Evolutionary conservation across 2,888 invertebrate species (phyloP), one percentile per base, ranked within the genome.

Genomic region (Rhagium mordax): DNA sequence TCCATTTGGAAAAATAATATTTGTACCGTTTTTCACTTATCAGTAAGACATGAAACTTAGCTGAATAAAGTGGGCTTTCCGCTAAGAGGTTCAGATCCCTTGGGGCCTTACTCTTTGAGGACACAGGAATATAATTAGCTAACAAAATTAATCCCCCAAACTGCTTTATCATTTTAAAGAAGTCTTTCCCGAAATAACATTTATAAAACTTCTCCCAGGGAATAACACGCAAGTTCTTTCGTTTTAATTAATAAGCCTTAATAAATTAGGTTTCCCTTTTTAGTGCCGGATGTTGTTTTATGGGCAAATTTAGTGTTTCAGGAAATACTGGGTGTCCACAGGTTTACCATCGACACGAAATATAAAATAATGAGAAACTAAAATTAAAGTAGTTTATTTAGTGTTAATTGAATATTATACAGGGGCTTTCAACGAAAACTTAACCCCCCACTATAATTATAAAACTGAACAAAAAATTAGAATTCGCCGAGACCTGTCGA

Each of bases 121-220:
- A 16, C 15, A 33, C 18, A 18, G 18, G 33, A 33, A 59, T 33
- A 29, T 57, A 57, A 57, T 57, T n/a, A 24, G 6, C 6, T 59
- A 59, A 33, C 10, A 59, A 59, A 59, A 33, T 59, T 59, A 59
- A 59, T 59, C 29, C 29, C 18, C 2, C 29, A 59, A 33, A 59
- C 15, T 18, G 15, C 29, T 1, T 59, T 16, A n/a, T 3, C 55
- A 24, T 55, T 24, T 24, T 24, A 29, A 59, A 16, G 29, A 59
- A 29, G 33, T 10, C 33, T 33, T 29, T 33, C 27, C 20, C 1
- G 16, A 59, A 27, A 33, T 16, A 21, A 59, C 33, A 16, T 33
- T 21, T 59, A 29, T 21, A 20, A 20, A 20, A 53, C 15, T 10
- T 10, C 59, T 16, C 33, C n/a, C 15, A 29, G 3, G 7, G 16